Percentiles rank a stretch among this genome's conserved stretches.
These are phyloP conservation scores for Anisognathus igniventris DNA, from an alignment of 2,797 vertebrate species.

Conservation along the genomic window DNA sequence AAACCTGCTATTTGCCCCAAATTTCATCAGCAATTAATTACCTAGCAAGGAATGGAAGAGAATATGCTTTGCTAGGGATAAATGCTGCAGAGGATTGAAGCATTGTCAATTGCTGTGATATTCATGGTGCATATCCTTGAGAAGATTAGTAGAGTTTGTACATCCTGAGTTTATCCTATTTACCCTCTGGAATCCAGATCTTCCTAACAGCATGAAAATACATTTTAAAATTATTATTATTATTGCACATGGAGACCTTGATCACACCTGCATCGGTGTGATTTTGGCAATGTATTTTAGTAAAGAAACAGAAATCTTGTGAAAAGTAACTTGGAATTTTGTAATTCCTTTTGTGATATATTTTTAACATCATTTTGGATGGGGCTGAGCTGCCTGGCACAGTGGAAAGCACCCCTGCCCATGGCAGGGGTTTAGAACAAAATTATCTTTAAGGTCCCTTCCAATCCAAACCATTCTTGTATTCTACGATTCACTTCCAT, in stretches of 20 bases:
- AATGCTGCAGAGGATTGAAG: neutral
- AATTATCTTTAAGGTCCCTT: neutral
- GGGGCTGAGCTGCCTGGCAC: neutral
- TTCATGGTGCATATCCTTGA: neutral
- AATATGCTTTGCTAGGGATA: neutral
- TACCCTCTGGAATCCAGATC: neutral
- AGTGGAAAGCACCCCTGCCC: neutral
- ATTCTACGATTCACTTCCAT: neutral
- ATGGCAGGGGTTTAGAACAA: neutral
- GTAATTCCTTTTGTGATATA: neutral
- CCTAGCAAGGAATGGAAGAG: too few relatives aligned
- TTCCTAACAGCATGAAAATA: neutral
- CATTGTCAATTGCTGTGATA: neutral
- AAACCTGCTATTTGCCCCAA: neutral
- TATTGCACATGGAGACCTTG: neutral
- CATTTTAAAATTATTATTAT: neutral
- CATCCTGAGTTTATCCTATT: neutral
- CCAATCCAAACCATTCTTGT: neutral
- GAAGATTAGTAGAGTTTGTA: neutral
- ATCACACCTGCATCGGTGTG: neutral
- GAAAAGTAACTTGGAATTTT: neutral
- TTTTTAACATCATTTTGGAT: neutral
- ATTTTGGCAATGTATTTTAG: neutral
- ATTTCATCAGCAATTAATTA: neutral
- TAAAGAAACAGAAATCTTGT: neutral